These are phyloP conservation scores for Lynx canadensis DNA, from an alignment of 2,113 vertebrate species.

Conservation along the genomic window DNA sequence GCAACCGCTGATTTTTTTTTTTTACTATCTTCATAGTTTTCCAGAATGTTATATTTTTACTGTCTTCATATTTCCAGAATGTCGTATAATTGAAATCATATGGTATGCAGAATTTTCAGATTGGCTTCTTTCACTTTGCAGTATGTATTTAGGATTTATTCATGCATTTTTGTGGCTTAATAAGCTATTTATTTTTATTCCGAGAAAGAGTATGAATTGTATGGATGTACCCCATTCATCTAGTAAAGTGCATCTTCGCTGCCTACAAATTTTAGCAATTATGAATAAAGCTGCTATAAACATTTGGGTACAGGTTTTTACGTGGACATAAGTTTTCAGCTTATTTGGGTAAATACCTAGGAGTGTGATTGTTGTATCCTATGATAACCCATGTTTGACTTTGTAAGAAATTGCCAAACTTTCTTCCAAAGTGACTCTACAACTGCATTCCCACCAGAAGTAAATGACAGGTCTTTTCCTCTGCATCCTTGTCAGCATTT, in stretches of 20 bases:
- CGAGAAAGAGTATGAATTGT: not conserved
- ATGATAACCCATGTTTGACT: not conserved
- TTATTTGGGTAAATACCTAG: not conserved
- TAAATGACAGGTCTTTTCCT: not conserved
- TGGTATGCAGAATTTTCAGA: not conserved
- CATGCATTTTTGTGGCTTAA: not conserved
- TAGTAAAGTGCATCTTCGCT: not conserved
- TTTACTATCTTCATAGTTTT: not conserved
- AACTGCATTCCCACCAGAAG: not conserved
- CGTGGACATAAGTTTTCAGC: not conserved
- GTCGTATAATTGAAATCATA: not conserved
- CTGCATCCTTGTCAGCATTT: not conserved
- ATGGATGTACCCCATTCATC: not conserved
- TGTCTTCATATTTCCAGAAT: not conserved
- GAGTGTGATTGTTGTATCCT: not conserved
- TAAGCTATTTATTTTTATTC: not conserved
- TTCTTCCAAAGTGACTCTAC: not conserved
- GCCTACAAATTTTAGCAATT: not conserved
- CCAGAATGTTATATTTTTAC: not conserved
- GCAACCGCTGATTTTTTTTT: not conserved
- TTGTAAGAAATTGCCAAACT: not conserved
- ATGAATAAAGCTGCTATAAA: not conserved
- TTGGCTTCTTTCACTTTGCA: not conserved
- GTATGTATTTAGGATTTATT: not conserved
- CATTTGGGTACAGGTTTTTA: not conserved